Evolutionary conservation across 2,797 vertebrate species (phyloP).

Genomic region (Squalus acanthias): DNA sequence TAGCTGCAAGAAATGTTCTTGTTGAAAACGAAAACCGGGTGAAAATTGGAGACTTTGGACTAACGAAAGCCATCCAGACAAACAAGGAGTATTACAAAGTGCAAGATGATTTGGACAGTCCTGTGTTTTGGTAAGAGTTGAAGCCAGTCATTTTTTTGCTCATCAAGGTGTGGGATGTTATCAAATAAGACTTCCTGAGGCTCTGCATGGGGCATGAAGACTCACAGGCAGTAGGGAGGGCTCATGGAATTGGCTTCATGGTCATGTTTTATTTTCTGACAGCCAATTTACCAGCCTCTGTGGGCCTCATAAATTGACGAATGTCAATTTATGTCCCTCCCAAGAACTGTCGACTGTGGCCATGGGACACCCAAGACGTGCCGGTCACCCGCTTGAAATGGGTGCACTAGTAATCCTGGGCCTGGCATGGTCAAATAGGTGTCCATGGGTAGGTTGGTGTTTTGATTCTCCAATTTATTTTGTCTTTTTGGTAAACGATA

Average conservation of each 20-base stretch:
- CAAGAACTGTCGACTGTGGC: too few relatives aligned
- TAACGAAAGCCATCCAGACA: constrained; percentile 91
- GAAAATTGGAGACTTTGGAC: constrained; percentile 94
- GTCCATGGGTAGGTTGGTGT: too few relatives aligned
- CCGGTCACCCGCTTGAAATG: too few relatives aligned
- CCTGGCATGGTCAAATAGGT: too few relatives aligned
- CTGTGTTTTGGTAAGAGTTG: constrained; percentile 85
- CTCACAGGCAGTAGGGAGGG: neutral
- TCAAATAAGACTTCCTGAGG: neutral
- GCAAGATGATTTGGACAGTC: constrained; percentile 87
- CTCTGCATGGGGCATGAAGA: neutral
- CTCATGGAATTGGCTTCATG: neutral
- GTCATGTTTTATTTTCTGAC: neutral
- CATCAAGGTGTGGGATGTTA: neutral
- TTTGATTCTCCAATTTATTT: too few relatives aligned
- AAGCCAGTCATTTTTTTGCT: neutral
- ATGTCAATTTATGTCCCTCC: too few relatives aligned
- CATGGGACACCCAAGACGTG: too few relatives aligned
- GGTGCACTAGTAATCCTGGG: too few relatives aligned
- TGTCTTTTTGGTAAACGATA: too few relatives aligned
- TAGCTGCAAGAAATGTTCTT: constrained; percentile 89
- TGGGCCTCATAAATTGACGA: too few relatives aligned
- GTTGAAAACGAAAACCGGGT: constrained; percentile 87
- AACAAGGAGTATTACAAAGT: constrained; percentile 93
- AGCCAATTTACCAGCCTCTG: neutral